Percentiles rank a stretch among this genome's conserved stretches.
phyloP scores from a whole-genome alignment of 64 coral and sea anemone genomes.

The Catalaphyllia jardinei region DNA sequence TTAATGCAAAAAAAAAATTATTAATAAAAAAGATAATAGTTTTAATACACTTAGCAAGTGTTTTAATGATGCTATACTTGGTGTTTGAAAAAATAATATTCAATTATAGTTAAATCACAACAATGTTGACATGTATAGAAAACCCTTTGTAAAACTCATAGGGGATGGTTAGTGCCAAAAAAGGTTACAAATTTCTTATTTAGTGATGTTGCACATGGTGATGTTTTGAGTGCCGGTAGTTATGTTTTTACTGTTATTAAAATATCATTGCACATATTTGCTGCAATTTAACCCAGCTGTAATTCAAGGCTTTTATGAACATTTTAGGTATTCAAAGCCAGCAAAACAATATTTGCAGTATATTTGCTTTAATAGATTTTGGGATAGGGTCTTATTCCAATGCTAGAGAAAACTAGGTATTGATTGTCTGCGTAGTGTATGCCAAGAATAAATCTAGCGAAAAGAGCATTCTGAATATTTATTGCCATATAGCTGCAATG shows the following conservation, averaged over 20 bases:
- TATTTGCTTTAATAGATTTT: not conserved
- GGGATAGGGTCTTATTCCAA: not conserved
- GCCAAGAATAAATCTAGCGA: not conserved
- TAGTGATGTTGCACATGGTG: not conserved
- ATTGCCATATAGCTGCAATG: conserved; percentile 15
- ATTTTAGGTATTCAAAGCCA: conserved; percentile 25
- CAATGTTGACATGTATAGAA: not conserved
- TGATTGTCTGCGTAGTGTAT: not conserved
- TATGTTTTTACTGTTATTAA: not conserved
- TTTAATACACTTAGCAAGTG: not conserved
- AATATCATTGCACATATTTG: not conserved
- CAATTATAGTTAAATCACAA: not conserved
- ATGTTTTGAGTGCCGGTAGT: not conserved
- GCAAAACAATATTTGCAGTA: not conserved
- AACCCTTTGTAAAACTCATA: not conserved
- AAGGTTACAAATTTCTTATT: not conserved
- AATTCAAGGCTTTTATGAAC: not conserved
- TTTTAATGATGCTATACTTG: not conserved
- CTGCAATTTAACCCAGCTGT: conserved; percentile 5
- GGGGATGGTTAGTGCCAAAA: not conserved
- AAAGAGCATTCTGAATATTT: conserved; percentile 28
- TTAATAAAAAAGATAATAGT: not conserved
- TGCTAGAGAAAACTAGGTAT: not conserved
- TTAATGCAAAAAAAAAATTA: not conserved
- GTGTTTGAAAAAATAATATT: not conserved